phyloP scores from a whole-genome alignment of 2,113 vertebrate genomes.

The Hippocampus zosterae region DNA sequence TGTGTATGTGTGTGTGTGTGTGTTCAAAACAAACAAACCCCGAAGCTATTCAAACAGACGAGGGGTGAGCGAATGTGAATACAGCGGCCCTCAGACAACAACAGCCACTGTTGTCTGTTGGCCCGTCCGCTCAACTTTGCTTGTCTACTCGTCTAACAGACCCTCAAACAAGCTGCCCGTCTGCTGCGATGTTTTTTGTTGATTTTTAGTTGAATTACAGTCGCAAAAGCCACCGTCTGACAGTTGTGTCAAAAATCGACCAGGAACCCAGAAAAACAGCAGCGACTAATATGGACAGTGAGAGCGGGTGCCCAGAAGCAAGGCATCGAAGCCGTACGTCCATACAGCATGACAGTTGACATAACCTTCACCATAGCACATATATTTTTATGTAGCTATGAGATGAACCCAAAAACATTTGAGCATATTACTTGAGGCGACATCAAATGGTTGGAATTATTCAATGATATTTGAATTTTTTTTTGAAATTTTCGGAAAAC shows the following conservation, averaged over 20 bases:
- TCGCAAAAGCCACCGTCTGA: constrained; percentile 6
- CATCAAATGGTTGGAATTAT: too few relatives aligned
- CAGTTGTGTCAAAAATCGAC: constrained; percentile 17
- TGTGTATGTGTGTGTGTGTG: constrained; percentile 14
- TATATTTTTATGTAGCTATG: too few relatives aligned
- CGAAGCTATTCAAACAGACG: constrained; percentile 54
- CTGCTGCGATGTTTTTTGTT: constrained; percentile 18
- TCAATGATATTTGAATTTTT: too few relatives aligned
- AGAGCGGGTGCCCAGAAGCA: too few relatives aligned
- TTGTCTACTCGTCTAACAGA: constrained; percentile 42
- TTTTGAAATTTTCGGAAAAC: too few relatives aligned
- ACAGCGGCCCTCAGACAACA: constrained; percentile 46
- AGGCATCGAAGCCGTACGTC: too few relatives aligned
- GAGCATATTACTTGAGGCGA: too few relatives aligned
- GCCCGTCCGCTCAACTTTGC: constrained; percentile 41
- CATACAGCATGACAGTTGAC: too few relatives aligned
- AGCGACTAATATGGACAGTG: too few relatives aligned
- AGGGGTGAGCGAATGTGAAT: constrained; percentile 51
- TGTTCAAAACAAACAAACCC: constrained; percentile 72
- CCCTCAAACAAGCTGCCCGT: constrained; percentile 35
- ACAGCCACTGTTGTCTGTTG: constrained; percentile 52
- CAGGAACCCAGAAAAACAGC: background rate
- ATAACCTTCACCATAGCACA: too few relatives aligned
- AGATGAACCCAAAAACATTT: too few relatives aligned
- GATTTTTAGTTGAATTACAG: constrained; percentile 32